Percentiles rank a stretch among this genome's conserved stretches.
Evolutionary conservation across 2,113 vertebrate species (phyloP).

Genomic region (Oreochromis aureus): DNA sequence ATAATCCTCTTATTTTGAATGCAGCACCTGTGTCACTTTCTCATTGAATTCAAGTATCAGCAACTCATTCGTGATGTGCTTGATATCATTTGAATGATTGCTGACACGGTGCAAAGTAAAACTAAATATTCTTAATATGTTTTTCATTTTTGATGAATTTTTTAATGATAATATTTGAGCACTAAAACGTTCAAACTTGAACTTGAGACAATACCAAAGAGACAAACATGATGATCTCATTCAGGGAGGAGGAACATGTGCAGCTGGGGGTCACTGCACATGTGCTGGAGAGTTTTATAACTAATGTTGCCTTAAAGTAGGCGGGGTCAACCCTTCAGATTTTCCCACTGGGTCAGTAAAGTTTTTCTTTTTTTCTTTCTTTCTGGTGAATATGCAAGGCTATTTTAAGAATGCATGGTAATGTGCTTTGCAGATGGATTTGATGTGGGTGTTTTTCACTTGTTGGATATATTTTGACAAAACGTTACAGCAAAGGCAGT

Average conservation of each 20-base stretch:
- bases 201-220: neutral
- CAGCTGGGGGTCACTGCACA: neutral
- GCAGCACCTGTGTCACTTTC: neutral
- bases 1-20: fast-evolving
- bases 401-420: neutral
- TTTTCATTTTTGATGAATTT: neutral
- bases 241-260: neutral
- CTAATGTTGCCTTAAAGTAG: neutral
- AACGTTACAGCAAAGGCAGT: neutral
- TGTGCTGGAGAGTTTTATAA: neutral
- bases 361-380: neutral
- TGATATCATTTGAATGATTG: neutral
- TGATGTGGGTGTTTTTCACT: neutral
- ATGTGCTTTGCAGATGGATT: neutral
- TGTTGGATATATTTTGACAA: neutral
- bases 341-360: neutral
- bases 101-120: fast-evolving
- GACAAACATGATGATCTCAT: neutral
- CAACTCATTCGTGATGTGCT: fast-evolving
- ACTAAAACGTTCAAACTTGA: neutral
- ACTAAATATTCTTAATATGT: neutral
- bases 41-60: neutral
- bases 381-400: neutral
- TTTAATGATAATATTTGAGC: neutral
- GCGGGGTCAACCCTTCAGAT: neutral